Conservation (phyloP, 2,888 invertebrate genomes). For the Aspidiotus rigidus region DNA sequence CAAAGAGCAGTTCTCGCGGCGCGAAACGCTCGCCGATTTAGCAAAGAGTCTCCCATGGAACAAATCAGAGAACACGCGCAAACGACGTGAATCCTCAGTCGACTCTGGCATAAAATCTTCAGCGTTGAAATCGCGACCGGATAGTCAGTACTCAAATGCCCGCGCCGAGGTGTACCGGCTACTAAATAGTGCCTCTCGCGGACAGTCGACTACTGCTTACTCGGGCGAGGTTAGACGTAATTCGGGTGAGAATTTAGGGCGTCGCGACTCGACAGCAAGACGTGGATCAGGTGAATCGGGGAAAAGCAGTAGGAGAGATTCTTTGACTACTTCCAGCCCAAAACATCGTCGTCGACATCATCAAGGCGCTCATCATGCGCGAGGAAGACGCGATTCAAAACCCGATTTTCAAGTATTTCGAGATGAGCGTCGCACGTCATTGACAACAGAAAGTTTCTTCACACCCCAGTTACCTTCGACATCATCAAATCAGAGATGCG, state of each 20-base stretch:
- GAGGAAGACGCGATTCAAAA: conserved; percentile 46
- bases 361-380: conserved; percentile 42
- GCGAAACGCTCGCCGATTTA: conserved; percentile 79
- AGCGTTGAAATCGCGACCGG: conserved; percentile 62
- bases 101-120: conserved; percentile 68
- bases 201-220: conserved; percentile 46
- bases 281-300: conserved; percentile 60
- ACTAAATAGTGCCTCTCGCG: conserved; percentile 56
- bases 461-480: conserved; percentile 27
- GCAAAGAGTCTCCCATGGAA: conserved; percentile 78
- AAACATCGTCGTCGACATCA: conserved; percentile 35
- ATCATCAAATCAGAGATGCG: conserved; percentile 36
- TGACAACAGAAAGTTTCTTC: conserved; percentile 32
- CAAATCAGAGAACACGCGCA: conserved; percentile 53
- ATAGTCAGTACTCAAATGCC: conserved; percentile 49
- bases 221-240: conserved; percentile 45
- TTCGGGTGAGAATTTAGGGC: conserved; percentile 51
- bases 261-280: conserved; percentile 52
- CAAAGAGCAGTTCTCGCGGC: conserved; percentile 61
- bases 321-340: conserved; percentile 47
- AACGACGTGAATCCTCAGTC: conserved; percentile 78
- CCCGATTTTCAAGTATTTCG: conserved; percentile 39
- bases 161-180: conserved; percentile 61
- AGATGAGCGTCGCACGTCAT: conserved; percentile 19
- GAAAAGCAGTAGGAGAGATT: conserved; percentile 45